Conservation (phyloP, 2,113 vertebrate genomes). For the Tenebrosternarchus preto region DNA sequence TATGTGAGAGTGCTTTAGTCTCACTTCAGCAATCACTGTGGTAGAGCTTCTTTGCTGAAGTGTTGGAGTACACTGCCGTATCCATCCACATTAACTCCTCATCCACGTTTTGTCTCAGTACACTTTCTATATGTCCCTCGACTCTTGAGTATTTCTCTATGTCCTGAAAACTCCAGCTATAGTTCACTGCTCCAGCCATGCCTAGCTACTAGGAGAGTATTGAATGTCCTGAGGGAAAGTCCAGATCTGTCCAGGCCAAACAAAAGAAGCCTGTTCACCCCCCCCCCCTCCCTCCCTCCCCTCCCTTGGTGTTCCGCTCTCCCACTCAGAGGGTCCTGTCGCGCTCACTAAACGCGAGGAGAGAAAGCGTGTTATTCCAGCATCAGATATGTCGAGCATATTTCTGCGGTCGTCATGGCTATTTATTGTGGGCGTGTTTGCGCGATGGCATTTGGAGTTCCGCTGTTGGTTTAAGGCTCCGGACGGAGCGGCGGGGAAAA, state of each 20-base stretch:
- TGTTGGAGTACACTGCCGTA: conserved; percentile 53
- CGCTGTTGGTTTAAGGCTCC: conserved; percentile 64
- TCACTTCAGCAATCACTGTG: not conserved
- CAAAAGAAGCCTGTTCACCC: conserved; percentile 69
- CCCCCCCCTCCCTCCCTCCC: conserved; percentile 23
- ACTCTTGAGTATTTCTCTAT: not conserved
- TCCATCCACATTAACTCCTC: conserved; percentile 64
- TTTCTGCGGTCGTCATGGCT: conserved; percentile 32
- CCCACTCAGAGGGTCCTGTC: not conserved
- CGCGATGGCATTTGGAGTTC: conserved; percentile 54
- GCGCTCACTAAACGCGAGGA: not conserved
- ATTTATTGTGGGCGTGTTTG: conserved; percentile 39
- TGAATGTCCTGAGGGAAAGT: conserved; percentile 75
- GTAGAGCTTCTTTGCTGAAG: no score
- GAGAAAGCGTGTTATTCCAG: conserved; percentile 6
- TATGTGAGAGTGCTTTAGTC: not conserved
- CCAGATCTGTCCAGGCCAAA: conserved; percentile 69
- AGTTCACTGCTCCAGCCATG: conserved; percentile 68
- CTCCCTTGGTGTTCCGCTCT: conserved; percentile 33
- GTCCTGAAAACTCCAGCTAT: conserved; percentile 61
- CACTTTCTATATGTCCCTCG: no score
- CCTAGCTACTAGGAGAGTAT: conserved; percentile 70
- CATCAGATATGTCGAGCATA: not conserved
- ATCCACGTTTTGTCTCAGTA: conserved; percentile 38
- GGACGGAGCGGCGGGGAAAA: conserved; percentile 72